These are phyloP conservation scores for Actias luna DNA, from an alignment of 2,888 invertebrate genomes.

Conservation along the genomic window DNA sequence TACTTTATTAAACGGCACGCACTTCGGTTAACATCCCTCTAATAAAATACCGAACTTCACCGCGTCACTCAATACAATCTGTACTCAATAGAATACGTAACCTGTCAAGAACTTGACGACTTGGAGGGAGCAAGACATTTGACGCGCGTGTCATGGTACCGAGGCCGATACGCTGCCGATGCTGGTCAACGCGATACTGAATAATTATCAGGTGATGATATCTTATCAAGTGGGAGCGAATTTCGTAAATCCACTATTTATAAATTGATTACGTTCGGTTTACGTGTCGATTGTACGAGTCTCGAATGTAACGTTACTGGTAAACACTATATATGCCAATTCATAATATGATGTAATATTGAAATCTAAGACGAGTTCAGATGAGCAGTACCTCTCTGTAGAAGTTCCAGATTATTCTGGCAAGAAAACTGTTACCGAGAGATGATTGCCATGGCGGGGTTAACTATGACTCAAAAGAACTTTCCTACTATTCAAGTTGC, in stretches of 20 bases:
- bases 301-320: background rate
- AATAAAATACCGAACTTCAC: slow-evolving; percentile 1
- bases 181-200: slow-evolving; percentile 31
- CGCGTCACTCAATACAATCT: background rate
- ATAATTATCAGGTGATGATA: slow-evolving; percentile 36
- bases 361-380: no score
- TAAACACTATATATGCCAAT: background rate
- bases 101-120: slow-evolving; percentile 63
- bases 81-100: slow-evolving; percentile 32
- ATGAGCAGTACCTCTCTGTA: no score
- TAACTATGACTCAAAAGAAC: no score
- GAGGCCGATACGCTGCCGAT: slow-evolving; percentile 32
- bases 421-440: no score
- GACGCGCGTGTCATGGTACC: slow-evolving; percentile 42
- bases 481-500: no score
- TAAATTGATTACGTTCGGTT: slow-evolving; percentile 7
- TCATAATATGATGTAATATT: background rate
- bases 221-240: slow-evolving; percentile 56
- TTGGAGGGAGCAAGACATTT: slow-evolving; percentile 64
- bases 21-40: background rate
- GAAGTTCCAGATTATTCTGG: no score
- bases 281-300: slow-evolving; percentile 7
- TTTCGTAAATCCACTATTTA: slow-evolving; percentile 35
- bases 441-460: no score
- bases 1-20: background rate